These are phyloP conservation scores for Leptinotarsa tumamoca DNA, from an alignment of 2,888 invertebrate species.

Conservation along the genomic window DNA sequence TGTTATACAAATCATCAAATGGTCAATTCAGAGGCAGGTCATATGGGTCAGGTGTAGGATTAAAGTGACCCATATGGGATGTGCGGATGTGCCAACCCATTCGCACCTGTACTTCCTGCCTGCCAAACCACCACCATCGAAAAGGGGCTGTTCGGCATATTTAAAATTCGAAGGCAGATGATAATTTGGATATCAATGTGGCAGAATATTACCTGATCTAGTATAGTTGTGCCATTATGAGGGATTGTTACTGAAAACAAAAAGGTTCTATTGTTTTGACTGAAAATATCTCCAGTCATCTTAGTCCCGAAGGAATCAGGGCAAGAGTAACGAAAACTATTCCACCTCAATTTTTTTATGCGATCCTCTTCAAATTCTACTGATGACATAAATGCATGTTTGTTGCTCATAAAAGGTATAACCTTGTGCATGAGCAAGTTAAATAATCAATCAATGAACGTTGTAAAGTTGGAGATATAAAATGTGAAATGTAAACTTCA, in stretches of 20 bases:
- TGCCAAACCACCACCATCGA: conserved; percentile 19
- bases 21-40: conserved; percentile 17
- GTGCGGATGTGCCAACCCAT: conserved; percentile 25
- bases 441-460: too few species aligned
- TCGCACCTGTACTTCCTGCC: conserved; percentile 28
- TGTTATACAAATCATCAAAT: conserved; percentile 14
- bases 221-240: not conserved
- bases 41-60: conserved; percentile 15
- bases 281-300: not conserved
- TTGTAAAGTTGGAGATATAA: too few species aligned
- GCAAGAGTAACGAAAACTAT: too few species aligned
- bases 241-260: not conserved
- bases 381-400: too few species aligned
- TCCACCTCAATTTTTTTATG: too few species aligned
- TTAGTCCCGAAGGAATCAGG: too few species aligned
- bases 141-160: conserved; percentile 25
- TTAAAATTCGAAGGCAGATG: conserved; percentile 15
- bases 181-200: not conserved
- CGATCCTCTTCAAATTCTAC: too few species aligned
- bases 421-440: too few species aligned
- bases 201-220: not conserved
- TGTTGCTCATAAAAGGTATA: too few species aligned
- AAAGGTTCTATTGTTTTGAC: not conserved
- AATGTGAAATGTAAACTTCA: too few species aligned
- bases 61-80: conserved; percentile 25